Percentiles rank a stretch among this genome's conserved stretches.
Conservation (phyloP, 2,888 invertebrate genomes). For the Willowsia nigromaculata region DNA sequence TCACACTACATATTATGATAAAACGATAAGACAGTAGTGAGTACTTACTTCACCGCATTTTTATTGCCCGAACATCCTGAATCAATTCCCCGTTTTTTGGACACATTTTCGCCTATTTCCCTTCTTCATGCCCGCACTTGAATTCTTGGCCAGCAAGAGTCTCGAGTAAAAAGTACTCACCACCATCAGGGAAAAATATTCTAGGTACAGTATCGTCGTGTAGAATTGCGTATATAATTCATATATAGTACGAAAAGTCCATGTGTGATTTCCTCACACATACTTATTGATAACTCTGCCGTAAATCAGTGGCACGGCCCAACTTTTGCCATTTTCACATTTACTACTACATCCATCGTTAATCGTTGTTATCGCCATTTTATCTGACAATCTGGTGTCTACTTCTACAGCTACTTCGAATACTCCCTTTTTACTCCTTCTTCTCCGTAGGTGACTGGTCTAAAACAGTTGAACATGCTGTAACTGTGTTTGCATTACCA, state of each 20-base stretch:
- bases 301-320: conserved; percentile 63
- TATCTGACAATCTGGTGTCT: conserved; percentile 67
- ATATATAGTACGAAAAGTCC: conserved; percentile 18
- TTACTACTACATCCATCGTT: conserved; percentile 64
- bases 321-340: conserved; percentile 68
- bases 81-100: conserved; percentile 60
- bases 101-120: conserved; percentile 50
- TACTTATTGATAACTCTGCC: conserved; percentile 63
- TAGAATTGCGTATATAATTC: conserved; percentile 24
- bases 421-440: not conserved
- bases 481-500: not conserved
- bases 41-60: conserved; percentile 49
- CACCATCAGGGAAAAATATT: no score
- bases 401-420: not conserved
- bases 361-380: conserved; percentile 66
- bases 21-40: not conserved
- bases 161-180: no score
- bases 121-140: conserved; percentile 47
- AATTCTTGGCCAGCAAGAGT: conserved; percentile 17
- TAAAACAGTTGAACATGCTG: not conserved
- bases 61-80: conserved; percentile 58
- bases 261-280: conserved; percentile 62
- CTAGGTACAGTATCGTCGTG: no score
- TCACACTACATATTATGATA: conserved; percentile 28
- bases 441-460: not conserved